A percentile compares a stretch with the other conserved stretches of the same genome.
Conservation (phyloP, 2,113 vertebrate genomes). For the Paedocypris sp. region DNA sequence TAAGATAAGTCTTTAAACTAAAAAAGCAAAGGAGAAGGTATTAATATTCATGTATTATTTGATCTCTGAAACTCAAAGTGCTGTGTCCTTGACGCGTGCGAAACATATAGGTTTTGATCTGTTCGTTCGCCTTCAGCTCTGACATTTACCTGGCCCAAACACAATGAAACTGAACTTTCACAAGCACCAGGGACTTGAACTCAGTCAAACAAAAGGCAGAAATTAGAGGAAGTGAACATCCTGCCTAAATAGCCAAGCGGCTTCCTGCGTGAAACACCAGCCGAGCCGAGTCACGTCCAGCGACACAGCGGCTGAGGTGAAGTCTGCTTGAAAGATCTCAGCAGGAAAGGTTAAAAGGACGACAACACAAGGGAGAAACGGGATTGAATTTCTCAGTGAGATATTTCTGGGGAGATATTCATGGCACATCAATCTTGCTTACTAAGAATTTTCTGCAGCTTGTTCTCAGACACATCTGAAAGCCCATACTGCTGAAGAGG, state of each 20-base stretch:
- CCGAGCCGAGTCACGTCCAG: not conserved
- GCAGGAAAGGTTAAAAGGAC: not conserved
- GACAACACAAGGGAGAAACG: not conserved
- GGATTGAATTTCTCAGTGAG: not conserved
- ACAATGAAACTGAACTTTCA: not conserved
- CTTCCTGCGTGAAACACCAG: not conserved
- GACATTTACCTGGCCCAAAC: not conserved
- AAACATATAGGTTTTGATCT: not conserved
- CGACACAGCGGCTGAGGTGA: not conserved
- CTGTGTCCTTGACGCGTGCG: not conserved
- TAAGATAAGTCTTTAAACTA: not conserved
- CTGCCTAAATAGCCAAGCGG: not conserved
- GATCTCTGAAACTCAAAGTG: not conserved
- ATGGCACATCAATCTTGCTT: not conserved
- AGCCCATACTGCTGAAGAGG: not conserved
- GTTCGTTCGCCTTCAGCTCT: not conserved
- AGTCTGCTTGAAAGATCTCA: not conserved
- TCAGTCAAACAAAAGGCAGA: not conserved
- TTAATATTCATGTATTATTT: not conserved
- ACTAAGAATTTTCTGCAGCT: not conserved
- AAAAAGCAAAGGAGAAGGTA: too few relatives aligned
- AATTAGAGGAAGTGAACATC: slow-evolving; percentile 7
- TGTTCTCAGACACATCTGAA: not conserved
- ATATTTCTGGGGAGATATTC: slow-evolving; percentile 2
- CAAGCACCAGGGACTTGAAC: not conserved